phyloP scores from a whole-genome alignment of 1,140 invertebrate species.

The Radopholus similis region DNA sequence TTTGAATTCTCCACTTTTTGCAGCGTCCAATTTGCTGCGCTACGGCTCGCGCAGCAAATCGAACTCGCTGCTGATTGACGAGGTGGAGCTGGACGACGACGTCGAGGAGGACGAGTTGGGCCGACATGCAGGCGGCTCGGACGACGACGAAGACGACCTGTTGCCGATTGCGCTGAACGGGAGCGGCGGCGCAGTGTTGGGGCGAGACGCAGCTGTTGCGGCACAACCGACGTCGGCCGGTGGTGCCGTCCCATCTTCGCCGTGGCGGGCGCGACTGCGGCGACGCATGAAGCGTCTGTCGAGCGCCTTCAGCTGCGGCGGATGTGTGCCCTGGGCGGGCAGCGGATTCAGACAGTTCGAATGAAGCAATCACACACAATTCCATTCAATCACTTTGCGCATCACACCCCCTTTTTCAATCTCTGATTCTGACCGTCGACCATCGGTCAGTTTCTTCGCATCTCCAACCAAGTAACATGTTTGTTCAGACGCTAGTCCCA shows the following conservation, averaged over 20 bases:
- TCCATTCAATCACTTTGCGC: too few species aligned
- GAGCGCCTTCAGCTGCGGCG: background rate
- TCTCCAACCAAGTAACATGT: too few species aligned
- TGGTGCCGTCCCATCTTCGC: background rate
- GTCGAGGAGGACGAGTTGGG: background rate
- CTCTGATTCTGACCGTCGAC: too few species aligned
- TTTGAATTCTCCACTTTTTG: background rate
- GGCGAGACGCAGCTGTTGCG: background rate
- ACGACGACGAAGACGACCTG: background rate
- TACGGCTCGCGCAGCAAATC: background rate
- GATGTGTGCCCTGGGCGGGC: background rate
- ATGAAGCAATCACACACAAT: too few species aligned
- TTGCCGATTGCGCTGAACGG: background rate
- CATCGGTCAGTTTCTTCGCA: too few species aligned
- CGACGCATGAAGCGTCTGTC: background rate
- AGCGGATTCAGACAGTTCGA: background rate
- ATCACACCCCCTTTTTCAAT: too few species aligned
- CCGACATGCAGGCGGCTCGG: background rate
- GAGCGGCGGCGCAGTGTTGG: background rate
- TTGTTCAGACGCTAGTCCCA: too few species aligned
- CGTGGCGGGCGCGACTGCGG: background rate
- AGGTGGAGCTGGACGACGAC: constrained; percentile 1
- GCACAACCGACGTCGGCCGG: too few species aligned
- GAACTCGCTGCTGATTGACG: constrained; percentile 2
- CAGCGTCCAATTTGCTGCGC: background rate